A percentile compares a stretch with the other conserved stretches of the same genome.
These are phyloP conservation scores for Uria aalge DNA, from an alignment of 2,113 vertebrate genomes.

Conservation along the genomic window DNA sequence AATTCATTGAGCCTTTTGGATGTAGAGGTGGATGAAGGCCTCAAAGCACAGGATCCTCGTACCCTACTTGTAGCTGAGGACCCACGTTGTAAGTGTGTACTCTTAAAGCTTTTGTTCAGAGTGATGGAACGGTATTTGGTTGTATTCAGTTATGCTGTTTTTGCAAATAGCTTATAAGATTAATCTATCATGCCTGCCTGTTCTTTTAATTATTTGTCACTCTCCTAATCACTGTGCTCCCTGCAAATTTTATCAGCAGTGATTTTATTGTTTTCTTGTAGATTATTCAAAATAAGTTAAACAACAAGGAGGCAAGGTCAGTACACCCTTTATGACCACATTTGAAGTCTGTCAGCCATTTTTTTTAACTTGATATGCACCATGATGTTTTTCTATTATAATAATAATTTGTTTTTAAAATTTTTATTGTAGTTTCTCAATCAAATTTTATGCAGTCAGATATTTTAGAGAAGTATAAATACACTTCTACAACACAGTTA, in stretches of 20 bases:
- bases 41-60: not conserved
- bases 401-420: not conserved
- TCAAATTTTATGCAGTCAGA: not conserved
- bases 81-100: rapidly evolving
- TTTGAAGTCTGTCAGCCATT: not conserved
- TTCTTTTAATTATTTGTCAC: not conserved
- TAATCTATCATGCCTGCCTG: not conserved
- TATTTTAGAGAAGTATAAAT: not conserved
- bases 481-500: not conserved
- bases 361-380: not conserved
- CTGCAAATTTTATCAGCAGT: not conserved
- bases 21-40: not conserved
- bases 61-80: not conserved
- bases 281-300: not conserved
- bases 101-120: not conserved
- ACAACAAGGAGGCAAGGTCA: not conserved
- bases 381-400: not conserved
- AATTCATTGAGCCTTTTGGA: not conserved
- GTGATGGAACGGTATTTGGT: not conserved
- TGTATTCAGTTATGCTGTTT: not conserved
- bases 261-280: not conserved
- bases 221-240: not conserved
- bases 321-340: not conserved
- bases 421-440: not conserved
- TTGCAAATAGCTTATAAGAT: not conserved